phyloP scores from a whole-genome alignment of 2,888 invertebrate species.

The Himalopsyche kuldschensis region DNA sequence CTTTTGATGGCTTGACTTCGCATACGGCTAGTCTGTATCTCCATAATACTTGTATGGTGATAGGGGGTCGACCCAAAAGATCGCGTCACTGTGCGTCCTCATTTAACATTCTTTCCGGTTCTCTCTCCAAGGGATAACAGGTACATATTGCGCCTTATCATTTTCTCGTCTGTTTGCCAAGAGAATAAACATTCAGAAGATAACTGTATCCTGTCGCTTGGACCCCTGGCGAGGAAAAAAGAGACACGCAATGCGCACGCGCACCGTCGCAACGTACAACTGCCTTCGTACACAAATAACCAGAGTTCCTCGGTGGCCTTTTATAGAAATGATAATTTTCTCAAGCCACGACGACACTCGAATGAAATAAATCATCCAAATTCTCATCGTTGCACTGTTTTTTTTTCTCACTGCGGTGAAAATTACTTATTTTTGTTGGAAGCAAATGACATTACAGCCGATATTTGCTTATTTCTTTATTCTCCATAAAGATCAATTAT shows the following conservation, averaged over 20 bases:
- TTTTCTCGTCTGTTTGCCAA: slow-evolving; percentile 7
- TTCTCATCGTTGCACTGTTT: neutral
- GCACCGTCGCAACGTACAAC: neutral
- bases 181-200: neutral
- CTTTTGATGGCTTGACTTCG: neutral
- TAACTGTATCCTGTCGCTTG: neutral
- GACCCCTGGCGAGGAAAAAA: neutral
- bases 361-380: neutral
- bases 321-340: neutral
- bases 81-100: neutral
- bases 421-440: neutral
- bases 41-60: neutral
- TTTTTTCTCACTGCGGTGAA: neutral
- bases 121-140: slow-evolving; percentile 1
- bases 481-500: too few relatives aligned
- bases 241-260: neutral
- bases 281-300: neutral
- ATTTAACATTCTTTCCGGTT: slow-evolving; percentile 2
- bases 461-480: neutral
- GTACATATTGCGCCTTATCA: slow-evolving; percentile 5
- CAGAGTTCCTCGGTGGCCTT: neutral
- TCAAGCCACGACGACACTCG: neutral
- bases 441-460: neutral
- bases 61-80: neutral
- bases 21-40: neutral